Conservation (phyloP, 2,797 vertebrate genomes). For the Sebastes cheni region DNA sequence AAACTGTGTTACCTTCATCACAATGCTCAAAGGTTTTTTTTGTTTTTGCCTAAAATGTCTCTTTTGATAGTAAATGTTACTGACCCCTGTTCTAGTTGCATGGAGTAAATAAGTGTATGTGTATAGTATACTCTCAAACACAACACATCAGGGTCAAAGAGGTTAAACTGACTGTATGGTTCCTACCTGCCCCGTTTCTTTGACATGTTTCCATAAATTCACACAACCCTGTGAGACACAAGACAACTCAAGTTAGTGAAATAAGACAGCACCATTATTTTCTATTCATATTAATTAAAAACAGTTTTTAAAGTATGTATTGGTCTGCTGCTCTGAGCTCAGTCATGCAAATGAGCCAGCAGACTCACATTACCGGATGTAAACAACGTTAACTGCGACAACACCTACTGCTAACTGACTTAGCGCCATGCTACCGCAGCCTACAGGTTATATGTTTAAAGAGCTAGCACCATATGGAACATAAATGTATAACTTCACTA, state of each 20-base stretch:
- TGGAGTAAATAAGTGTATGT: too few species aligned
- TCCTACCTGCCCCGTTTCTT: conserved; percentile 88
- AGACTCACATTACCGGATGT: conserved; percentile 71
- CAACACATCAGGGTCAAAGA: neutral
- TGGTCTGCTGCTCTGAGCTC: neutral
- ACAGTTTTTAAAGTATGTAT: neutral
- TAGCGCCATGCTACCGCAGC: conserved; percentile 34
- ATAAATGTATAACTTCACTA: conserved; percentile 55
- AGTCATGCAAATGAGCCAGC: conserved; percentile 36
- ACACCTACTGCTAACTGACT: conserved; percentile 49
- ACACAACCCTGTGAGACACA: conserved; percentile 68
- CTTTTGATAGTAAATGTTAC: too few species aligned
- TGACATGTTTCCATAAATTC: conserved; percentile 88
- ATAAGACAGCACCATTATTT: neutral
- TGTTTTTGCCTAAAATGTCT: too few species aligned
- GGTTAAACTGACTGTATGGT: neutral
- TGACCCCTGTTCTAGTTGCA: too few species aligned
- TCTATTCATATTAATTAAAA: rapidly evolving
- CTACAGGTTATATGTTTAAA: conserved; percentile 28
- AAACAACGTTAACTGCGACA: conserved; percentile 72
- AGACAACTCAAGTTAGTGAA: conserved; percentile 30
- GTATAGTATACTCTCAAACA: too few species aligned
- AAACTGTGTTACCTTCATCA: too few species aligned
- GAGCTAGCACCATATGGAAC: conserved; percentile 23
- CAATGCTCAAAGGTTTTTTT: too few species aligned